These are phyloP conservation scores for Eulithis testata DNA, from an alignment of 2,888 invertebrate genomes.

Conservation along the genomic window DNA sequence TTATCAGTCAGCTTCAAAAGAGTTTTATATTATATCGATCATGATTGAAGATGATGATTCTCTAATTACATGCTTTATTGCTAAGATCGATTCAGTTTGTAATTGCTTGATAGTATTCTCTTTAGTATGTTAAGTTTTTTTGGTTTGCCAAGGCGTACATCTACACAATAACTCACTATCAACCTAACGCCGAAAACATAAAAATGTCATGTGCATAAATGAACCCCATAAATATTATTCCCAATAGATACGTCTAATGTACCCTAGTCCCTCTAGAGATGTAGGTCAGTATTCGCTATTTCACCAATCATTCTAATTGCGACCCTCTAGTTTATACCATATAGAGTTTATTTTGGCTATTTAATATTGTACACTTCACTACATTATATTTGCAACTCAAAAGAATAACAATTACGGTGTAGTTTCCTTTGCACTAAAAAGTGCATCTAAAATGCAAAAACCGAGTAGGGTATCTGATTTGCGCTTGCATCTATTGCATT, in stretches of 20 bases:
- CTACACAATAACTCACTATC: slow-evolving; percentile 61
- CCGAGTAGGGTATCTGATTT: slow-evolving; percentile 61
- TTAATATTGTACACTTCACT: neutral
- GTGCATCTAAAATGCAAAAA: slow-evolving; percentile 38
- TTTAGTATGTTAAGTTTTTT: neutral
- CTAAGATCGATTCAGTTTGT: too few relatives aligned
- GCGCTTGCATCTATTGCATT: slow-evolving; percentile 68
- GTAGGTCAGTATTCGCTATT: slow-evolving; percentile 76
- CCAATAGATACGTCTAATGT: slow-evolving; percentile 74
- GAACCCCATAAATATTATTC: slow-evolving; percentile 82
- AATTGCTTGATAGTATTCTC: too few relatives aligned
- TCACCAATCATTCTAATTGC: slow-evolving; percentile 49
- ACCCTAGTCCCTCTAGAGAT: slow-evolving; percentile 77
- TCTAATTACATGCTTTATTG: too few relatives aligned
- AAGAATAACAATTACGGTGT: neutral
- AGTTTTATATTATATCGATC: too few relatives aligned
- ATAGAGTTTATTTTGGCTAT: slow-evolving; percentile 55
- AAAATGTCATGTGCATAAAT: slow-evolving; percentile 82
- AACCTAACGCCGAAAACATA: slow-evolving; percentile 78
- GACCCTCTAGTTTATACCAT: slow-evolving; percentile 48
- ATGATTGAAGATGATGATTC: too few relatives aligned
- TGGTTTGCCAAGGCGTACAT: slow-evolving; percentile 34
- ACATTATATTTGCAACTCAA: slow-evolving; percentile 19
- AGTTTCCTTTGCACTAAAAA: slow-evolving; percentile 14
- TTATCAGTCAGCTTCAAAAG: too few relatives aligned